phyloP scores from a whole-genome alignment of 2,888 invertebrate species.

The Chalcis sispes region DNA sequence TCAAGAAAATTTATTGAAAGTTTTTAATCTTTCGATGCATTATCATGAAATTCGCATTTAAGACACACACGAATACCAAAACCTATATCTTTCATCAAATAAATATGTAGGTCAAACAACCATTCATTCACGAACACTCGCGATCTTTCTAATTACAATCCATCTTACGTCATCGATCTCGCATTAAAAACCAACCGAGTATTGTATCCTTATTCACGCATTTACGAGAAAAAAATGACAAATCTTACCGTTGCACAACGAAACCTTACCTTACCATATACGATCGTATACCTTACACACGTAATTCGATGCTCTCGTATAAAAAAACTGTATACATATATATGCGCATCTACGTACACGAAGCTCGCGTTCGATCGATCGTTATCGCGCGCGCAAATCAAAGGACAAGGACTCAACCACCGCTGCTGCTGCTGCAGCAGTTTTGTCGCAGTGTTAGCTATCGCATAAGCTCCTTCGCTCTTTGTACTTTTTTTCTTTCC shows the following conservation, averaged over 20 bases:
- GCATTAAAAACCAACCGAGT: background rate
- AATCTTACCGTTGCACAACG: conserved; percentile 11
- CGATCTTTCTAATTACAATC: no score
- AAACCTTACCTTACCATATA: background rate
- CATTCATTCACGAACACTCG: no score
- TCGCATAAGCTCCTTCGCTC: background rate
- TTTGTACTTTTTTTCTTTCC: background rate
- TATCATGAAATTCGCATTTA: no score
- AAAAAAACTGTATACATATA: background rate
- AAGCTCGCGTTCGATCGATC: conserved; percentile 19
- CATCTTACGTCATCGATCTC: background rate
- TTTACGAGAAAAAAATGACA: no score
- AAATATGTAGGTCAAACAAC: no score
- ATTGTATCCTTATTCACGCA: no score
- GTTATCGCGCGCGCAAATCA: conserved; percentile 28
- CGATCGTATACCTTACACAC: background rate
- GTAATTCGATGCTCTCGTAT: no score
- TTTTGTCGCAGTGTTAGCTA: conserved; percentile 26
- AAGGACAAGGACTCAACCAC: conserved; percentile 36
- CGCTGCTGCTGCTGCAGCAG: conserved; percentile 12
- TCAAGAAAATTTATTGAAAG: no score
- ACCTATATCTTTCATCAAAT: no score
- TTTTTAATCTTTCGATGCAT: no score
- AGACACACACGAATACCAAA: no score
- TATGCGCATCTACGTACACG: background rate